Percentiles rank a stretch among this genome's conserved stretches.
Evolutionary conservation across 2,113 vertebrate species (phyloP).

Genomic region (Pagrus major): DNA sequence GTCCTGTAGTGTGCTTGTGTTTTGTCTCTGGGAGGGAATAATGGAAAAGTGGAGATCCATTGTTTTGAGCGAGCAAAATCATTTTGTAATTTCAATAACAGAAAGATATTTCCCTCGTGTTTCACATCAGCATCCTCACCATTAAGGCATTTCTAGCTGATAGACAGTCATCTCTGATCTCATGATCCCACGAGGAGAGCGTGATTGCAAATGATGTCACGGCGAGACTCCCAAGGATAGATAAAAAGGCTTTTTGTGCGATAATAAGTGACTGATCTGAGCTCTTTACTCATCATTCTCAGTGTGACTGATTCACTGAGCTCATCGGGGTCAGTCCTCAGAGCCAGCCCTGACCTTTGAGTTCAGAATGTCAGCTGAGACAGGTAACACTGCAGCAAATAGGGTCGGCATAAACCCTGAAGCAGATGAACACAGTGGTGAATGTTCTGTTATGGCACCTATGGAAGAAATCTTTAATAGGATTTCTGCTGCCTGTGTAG

Average conservation of each 20-base stretch:
- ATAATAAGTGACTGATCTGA: not conserved
- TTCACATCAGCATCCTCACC: not conserved
- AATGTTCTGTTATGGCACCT: not conserved
- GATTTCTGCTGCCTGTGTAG: not conserved
- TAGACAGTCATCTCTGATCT: not conserved
- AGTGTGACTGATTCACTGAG: not conserved
- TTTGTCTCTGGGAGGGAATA: not conserved
- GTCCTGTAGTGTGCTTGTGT: not conserved
- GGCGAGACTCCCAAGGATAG: not conserved
- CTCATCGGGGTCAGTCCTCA: not conserved
- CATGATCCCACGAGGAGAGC: slow-evolving; percentile 1
- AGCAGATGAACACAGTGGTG: not conserved
- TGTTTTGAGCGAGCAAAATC: not conserved
- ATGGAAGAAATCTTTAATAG: not conserved
- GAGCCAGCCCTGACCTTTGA: not conserved
- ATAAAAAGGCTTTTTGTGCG: not conserved
- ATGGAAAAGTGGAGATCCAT: not conserved
- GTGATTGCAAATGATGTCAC: not conserved
- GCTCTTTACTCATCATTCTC: not conserved
- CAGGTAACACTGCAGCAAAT: not conserved
- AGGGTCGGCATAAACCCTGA: not conserved
- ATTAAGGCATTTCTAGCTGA: not conserved
- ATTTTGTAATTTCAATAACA: not conserved
- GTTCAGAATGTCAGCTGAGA: not conserved
- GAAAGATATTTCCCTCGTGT: not conserved